Conservation (phyloP, 2,113 vertebrate species). For the Dicerorhinus sumatrensis region DNA sequence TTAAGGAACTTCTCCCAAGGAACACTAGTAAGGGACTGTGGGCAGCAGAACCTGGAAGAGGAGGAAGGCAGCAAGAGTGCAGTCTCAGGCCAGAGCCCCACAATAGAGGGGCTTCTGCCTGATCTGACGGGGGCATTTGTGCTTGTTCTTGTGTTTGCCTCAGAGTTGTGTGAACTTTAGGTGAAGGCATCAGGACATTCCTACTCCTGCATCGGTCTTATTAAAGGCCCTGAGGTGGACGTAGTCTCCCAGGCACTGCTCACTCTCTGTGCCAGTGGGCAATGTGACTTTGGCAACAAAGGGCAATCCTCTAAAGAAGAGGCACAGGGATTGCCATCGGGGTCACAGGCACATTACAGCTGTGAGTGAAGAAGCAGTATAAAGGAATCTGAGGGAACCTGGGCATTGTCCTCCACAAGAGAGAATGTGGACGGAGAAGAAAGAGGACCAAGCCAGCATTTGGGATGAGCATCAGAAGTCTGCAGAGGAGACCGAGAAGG, state of each 20-base stretch:
- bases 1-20: not conserved
- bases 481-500: not conserved
- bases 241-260: not conserved
- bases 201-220: not conserved
- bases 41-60: not conserved
- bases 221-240: not conserved
- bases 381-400: not conserved
- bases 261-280: not conserved
- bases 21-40: not conserved
- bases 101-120: not conserved
- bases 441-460: too few relatives aligned
- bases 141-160: not conserved
- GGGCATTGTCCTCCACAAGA: not conserved
- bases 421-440: not conserved
- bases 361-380: not conserved
- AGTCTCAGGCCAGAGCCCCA: not conserved
- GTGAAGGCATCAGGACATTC: not conserved
- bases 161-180: not conserved
- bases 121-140: not conserved
- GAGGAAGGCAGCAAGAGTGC: not conserved
- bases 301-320: not conserved
- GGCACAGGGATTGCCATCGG: not conserved
- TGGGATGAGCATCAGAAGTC: not conserved
- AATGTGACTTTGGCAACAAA: not conserved
- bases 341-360: not conserved